These are phyloP conservation scores for Timandra comae DNA, from an alignment of 2,888 invertebrate genomes.

Conservation along the genomic window DNA sequence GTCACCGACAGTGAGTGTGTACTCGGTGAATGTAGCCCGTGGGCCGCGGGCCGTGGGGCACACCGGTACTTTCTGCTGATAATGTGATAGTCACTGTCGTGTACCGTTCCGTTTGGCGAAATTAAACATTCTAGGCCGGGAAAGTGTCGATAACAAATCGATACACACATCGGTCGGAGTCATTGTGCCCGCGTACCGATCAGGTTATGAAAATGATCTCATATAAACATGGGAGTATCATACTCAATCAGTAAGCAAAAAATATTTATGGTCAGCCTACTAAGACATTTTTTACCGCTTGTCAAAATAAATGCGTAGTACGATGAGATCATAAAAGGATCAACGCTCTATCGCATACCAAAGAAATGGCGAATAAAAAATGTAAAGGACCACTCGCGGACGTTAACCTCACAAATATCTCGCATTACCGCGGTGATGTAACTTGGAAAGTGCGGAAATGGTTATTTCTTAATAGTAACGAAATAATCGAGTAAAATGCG, in stretches of 20 bases:
- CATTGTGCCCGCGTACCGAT: neutral
- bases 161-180: slow-evolving; percentile 2
- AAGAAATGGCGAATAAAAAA: slow-evolving; percentile 57
- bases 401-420: slow-evolving; percentile 55
- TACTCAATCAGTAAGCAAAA: slow-evolving; percentile 20
- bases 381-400: slow-evolving; percentile 43
- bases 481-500: slow-evolving; percentile 30
- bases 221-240: slow-evolving; percentile 7
- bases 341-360: slow-evolving; percentile 63
- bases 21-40: slow-evolving; percentile 36
- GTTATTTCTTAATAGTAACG: slow-evolving; percentile 53
- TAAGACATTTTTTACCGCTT: slow-evolving; percentile 23
- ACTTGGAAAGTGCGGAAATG: slow-evolving; percentile 72
- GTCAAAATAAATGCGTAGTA: slow-evolving; percentile 29
- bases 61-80: slow-evolving; percentile 63
- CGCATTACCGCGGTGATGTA: slow-evolving; percentile 61
- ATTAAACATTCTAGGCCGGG: slow-evolving; percentile 44
- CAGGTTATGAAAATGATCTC: slow-evolving; percentile 10
- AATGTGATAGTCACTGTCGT: slow-evolving; percentile 13
- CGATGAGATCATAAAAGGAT: slow-evolving; percentile 73
- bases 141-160: slow-evolving; percentile 41
- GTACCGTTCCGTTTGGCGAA: slow-evolving; percentile 50
- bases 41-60: no score
- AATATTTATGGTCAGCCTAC: slow-evolving; percentile 15
- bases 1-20: slow-evolving; percentile 7